Evolutionary conservation across 2,113 vertebrate species (phyloP), one percentile per base, ranked within the genome.

Genomic region (Pantherophis guttatus): DNA sequence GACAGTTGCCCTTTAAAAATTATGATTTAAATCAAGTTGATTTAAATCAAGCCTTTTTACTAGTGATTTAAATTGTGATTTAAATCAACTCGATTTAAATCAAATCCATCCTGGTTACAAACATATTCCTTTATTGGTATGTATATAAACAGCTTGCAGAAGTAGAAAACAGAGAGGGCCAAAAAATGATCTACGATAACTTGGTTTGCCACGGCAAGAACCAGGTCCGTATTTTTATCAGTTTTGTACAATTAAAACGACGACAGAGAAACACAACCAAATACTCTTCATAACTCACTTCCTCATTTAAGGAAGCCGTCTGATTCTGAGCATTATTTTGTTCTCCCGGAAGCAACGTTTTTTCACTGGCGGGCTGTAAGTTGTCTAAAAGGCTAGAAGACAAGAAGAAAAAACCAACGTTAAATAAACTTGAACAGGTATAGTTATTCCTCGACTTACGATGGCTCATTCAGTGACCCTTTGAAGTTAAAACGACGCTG

Each of bases 381-480:
- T 97, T 94, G 70, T 98, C 98, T 87, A 97, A 95, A 96, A 99
- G 98, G 95, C 98, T 98, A 91, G 52, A 70, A 94, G 86, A 94
- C 87, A 95, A 39, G 33, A 95, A 91, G 52, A 0, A 94, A 5
- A 90, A 54, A 62, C 53, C 90, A 59, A 95, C 92, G 10, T 50
- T 17, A 48, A 59, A 59, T 24, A 5, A 29, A 2, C n/a, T 9
- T 44, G 33, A 44, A 39, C 65, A 75, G 70, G 70, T 75, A 17
- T 13, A 33, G 65, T 5, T 33, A 15, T 19, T 39, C 33, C 70
- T 81, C 8, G 0, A 39, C 8, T 21, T 39, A 81, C 1, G 70
- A 39, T 1, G 1, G n/a, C 39, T 9, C 2, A 1, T 81, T 39
- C 15, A 81, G 70, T 8, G 33, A 39, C 33, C 15, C 3, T 39